phyloP scores from a whole-genome alignment of 2,113 vertebrate species.

The Drymodes brunneopygia region DNA sequence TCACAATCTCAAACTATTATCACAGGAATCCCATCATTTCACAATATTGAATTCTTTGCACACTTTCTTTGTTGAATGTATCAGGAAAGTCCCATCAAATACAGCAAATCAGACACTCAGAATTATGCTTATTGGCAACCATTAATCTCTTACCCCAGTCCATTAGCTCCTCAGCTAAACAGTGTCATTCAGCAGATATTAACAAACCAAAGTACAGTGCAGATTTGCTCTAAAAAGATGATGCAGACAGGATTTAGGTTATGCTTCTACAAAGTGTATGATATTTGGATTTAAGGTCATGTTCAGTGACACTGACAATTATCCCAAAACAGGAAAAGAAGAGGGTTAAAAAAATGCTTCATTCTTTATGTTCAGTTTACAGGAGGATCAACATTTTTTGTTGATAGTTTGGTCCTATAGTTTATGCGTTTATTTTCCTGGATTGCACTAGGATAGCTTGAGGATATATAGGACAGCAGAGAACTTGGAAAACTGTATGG shows the following conservation, averaged over 20 bases:
- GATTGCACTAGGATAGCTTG: not conserved
- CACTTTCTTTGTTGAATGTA: not conserved
- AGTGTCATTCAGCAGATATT: not conserved
- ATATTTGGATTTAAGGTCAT: not conserved
- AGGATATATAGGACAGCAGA: not conserved
- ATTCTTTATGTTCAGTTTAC: not conserved
- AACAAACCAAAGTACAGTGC: not conserved
- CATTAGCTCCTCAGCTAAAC: not conserved
- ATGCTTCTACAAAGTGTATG: not conserved
- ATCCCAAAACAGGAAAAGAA: not conserved
- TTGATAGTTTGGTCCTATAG: not conserved
- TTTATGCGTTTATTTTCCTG: not conserved
- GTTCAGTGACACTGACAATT: not conserved
- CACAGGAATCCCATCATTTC: not conserved
- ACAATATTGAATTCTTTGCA: not conserved
- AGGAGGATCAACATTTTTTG: not conserved
- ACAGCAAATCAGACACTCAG: not conserved
- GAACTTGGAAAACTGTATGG: not conserved
- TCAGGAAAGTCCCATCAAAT: not conserved
- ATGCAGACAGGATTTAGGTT: not conserved
- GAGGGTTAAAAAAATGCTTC: not conserved
- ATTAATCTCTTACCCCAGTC: not conserved
- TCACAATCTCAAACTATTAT: not conserved
- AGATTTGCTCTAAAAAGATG: not conserved
- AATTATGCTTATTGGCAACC: not conserved